Conservation (phyloP, 2,888 invertebrate genomes). For the Oxycera nigricornis region DNA sequence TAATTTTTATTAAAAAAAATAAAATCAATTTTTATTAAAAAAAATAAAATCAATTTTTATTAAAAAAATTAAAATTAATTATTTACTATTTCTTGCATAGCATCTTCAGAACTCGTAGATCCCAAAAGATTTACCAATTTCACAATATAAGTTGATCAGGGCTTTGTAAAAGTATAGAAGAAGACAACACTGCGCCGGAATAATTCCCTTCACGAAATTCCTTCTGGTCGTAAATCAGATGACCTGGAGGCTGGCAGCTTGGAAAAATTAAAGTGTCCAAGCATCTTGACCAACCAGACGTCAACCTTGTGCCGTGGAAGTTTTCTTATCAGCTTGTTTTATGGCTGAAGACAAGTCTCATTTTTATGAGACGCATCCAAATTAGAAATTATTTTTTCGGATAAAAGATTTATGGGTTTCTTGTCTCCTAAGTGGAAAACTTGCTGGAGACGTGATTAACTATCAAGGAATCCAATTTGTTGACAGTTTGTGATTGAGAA, state of each 20-base stretch:
- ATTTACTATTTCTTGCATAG: too few species aligned
- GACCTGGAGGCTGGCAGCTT: not conserved
- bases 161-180: too few species aligned
- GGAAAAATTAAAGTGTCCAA: constrained; percentile 18
- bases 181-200: not conserved
- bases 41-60: too few species aligned
- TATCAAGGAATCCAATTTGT: constrained; percentile 14
- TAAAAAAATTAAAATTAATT: too few species aligned
- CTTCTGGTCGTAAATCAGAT: constrained; percentile 29
- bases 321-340: constrained; percentile 36
- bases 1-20: too few species aligned
- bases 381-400: constrained; percentile 38
- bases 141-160: too few species aligned
- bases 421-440: constrained; percentile 19
- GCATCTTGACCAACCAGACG: not conserved
- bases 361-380: constrained; percentile 36
- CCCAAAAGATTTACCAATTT: too few species aligned
- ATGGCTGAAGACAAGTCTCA: constrained; percentile 31
- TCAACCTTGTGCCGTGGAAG: not conserved
- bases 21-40: too few species aligned
- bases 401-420: constrained; percentile 28
- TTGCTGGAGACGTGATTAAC: not conserved
- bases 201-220: not conserved
- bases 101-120: too few species aligned
- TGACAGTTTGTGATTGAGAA: constrained; percentile 7